Conservation (phyloP, 1,140 invertebrate species). For the Drosophila pruinosa region DNA sequence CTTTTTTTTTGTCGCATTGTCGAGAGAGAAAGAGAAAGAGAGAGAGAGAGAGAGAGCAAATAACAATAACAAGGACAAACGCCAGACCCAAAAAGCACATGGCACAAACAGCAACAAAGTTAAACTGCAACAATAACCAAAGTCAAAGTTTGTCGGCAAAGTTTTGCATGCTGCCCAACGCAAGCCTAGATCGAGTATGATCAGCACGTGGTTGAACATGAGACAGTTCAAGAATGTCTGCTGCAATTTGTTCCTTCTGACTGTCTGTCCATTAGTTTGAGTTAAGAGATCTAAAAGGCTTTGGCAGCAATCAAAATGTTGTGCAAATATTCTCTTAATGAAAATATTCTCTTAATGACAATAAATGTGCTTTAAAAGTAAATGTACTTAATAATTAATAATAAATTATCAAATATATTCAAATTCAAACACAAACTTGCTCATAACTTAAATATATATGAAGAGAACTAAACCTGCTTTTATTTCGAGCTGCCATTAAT, state of each 20-base stretch:
- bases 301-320: no score
- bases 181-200: not conserved
- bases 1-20: conserved; percentile 14
- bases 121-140: conserved; percentile 81
- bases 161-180: conserved; percentile 36
- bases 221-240: not conserved
- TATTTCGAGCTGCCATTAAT: no score
- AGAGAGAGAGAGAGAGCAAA: not conserved
- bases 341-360: no score
- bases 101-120: conserved; percentile 47
- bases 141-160: conserved; percentile 79
- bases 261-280: no score
- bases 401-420: no score
- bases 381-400: no score
- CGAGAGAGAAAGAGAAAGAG: not conserved
- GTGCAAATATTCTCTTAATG: no score
- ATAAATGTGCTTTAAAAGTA: no score
- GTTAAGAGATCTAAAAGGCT: no score
- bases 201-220: not conserved
- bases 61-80: not conserved
- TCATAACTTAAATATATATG: no score
- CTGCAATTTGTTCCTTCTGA: conserved; percentile 32
- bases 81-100: conserved; percentile 32
- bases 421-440: no score
- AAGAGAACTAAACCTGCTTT: no score